A percentile compares a stretch with the other conserved stretches of the same genome.
phyloP scores from a whole-genome alignment of 2,113 vertebrate species.

The Xiphorhynchus elegans region DNA sequence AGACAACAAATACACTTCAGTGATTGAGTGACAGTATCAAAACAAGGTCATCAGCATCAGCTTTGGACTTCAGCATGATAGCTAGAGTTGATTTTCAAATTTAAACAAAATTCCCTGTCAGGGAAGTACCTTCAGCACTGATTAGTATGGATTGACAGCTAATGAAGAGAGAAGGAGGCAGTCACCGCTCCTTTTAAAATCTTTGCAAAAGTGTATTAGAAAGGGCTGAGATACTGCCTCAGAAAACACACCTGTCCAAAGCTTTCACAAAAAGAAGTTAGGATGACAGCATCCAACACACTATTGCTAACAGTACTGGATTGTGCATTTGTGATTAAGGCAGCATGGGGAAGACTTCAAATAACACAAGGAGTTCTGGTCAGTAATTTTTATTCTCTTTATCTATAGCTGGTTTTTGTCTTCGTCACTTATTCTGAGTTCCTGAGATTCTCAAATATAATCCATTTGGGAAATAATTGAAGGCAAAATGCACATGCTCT shows the following conservation, averaged over 20 bases:
- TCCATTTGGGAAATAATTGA: neutral
- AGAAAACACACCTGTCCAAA: neutral
- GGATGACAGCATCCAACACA: neutral
- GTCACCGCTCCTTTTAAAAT: neutral
- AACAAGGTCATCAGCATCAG: neutral
- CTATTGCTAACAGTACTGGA: neutral
- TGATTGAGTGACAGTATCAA: neutral
- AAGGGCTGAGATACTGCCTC: neutral
- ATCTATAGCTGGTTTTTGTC: neutral
- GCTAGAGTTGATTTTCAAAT: neutral
- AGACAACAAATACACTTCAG: neutral
- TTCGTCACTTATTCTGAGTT: neutral
- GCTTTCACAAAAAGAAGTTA: neutral
- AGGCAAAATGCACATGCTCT: neutral
- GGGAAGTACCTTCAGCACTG: neutral
- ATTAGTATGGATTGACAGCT: neutral
- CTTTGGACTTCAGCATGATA: neutral
- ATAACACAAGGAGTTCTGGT: rapidly evolving
- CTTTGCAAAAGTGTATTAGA: neutral
- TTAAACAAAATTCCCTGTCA: neutral
- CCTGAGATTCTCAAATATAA: neutral
- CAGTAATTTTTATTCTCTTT: neutral
- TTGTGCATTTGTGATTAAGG: neutral
- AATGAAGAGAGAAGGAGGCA: neutral
- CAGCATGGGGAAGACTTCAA: rapidly evolving